Conservation (phyloP, 2,888 invertebrate species). For the Cecidostiba fungosa region DNA sequence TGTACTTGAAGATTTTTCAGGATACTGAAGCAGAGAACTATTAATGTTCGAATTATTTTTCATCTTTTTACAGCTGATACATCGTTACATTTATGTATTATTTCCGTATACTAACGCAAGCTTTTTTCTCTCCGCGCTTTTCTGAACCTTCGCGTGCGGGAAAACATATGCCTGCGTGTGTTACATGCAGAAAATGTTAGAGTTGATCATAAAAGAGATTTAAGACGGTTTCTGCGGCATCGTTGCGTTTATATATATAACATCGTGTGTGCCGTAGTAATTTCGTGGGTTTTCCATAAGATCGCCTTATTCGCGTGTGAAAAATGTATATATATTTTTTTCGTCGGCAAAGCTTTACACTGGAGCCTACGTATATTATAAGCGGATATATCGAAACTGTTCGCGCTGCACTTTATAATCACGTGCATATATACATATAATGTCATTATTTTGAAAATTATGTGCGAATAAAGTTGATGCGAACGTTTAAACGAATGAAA, state of each 20-base stretch:
- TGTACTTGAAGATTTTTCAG: not conserved
- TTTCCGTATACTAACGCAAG: not conserved
- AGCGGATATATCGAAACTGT: not conserved
- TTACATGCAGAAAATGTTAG: slow-evolving; percentile 35
- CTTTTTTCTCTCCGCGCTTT: slow-evolving; percentile 1
- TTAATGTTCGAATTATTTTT: too few relatives aligned
- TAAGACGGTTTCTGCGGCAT: slow-evolving; percentile 28
- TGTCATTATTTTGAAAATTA: not conserved
- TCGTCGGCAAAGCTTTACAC: not conserved
- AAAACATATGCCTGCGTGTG: slow-evolving; percentile 31
- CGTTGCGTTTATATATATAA: slow-evolving; percentile 2
- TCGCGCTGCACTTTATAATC: not conserved
- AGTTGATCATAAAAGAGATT: slow-evolving; percentile 39
- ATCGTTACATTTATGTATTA: not conserved
- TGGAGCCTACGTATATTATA: not conserved
- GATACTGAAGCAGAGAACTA: not conserved
- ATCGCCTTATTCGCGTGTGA: slow-evolving; percentile 15
- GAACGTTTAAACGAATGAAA: not conserved
- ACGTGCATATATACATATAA: not conserved
- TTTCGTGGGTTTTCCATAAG: not conserved
- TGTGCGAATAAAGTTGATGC: not conserved
- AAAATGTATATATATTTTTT: not conserved
- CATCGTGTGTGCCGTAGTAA: slow-evolving; percentile 12
- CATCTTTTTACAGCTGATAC: not conserved
- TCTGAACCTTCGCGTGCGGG: slow-evolving; percentile 26